phyloP scores from a whole-genome alignment of 64 coral and sea anemone genomes.

The Stylophora pistillata region DNA sequence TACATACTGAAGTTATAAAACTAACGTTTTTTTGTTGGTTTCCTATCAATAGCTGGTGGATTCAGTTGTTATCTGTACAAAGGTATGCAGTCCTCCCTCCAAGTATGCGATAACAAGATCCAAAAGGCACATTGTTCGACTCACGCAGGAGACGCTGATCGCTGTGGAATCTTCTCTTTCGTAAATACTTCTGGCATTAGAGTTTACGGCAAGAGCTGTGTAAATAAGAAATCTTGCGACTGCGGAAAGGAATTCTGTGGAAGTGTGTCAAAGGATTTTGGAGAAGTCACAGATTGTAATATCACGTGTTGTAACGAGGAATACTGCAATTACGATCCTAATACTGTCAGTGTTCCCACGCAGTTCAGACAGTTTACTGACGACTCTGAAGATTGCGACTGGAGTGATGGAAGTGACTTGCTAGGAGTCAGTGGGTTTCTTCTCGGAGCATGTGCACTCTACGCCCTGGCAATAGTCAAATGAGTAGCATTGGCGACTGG shows the following conservation, averaged over 20 bases:
- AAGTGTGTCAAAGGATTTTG: not conserved
- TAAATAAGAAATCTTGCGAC: conserved; percentile 3
- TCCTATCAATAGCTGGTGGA: not conserved
- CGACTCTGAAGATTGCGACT: conserved; percentile 40
- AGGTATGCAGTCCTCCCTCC: not conserved
- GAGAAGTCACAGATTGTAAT: not conserved
- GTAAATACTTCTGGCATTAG: conserved; percentile 2
- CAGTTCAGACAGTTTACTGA: not conserved
- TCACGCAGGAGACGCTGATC: not conserved
- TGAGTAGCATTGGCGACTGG: not conserved
- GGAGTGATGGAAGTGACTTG: not conserved
- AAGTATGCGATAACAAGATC: conserved; percentile 32
- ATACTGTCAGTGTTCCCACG: too few relatives aligned
- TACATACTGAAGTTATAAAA: too few relatives aligned
- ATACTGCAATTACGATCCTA: conserved; percentile 1
- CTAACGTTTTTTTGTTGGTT: not conserved
- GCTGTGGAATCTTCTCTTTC: conserved; percentile 55
- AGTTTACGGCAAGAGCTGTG: conserved; percentile 53
- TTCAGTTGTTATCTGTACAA: conserved; percentile 29
- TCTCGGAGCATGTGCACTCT: not conserved
- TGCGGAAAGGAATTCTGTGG: conserved; percentile 16
- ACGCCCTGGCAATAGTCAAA: conserved; percentile 6
- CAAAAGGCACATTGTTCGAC: not conserved
- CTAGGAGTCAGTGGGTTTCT: conserved; percentile 9
- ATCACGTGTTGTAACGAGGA: conserved; percentile 17